These are phyloP conservation scores for Drosophila quinaria DNA, from an alignment of 2,888 invertebrate genomes.

Conservation along the genomic window DNA sequence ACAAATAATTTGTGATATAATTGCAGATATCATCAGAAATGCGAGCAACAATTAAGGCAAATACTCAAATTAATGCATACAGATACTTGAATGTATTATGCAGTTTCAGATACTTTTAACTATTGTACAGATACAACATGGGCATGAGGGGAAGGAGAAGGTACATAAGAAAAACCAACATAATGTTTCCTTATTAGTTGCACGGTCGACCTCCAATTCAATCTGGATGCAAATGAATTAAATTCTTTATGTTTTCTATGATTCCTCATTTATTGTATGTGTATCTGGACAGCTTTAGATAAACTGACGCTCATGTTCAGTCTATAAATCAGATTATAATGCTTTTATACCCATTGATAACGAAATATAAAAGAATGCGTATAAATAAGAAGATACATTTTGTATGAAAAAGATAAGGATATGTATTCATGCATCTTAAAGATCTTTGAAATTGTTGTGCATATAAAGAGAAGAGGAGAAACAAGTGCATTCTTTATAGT, in stretches of 20 bases:
- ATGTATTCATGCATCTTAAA: neutral
- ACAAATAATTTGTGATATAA: too few species aligned
- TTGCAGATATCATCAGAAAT: neutral
- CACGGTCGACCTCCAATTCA: neutral
- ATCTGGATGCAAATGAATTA: neutral
- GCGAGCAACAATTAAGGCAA: neutral
- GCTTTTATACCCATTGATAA: too few species aligned
- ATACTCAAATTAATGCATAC: neutral
- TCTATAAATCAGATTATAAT: too few species aligned
- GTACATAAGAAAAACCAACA: neutral
- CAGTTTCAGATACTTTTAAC: neutral
- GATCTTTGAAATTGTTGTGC: neutral
- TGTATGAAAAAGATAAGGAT: too few species aligned
- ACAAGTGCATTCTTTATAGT: neutral
- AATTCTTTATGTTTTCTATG: neutral
- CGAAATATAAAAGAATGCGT: too few species aligned
- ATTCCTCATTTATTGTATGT: neutral
- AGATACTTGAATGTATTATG: neutral
- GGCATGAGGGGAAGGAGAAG: neutral
- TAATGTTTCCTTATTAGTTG: neutral
- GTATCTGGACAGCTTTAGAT: too few species aligned
- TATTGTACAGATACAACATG: neutral
- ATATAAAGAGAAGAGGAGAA: too few species aligned
- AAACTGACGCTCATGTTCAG: too few species aligned
- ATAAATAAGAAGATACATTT: too few species aligned